Percentiles rank a stretch among this genome's conserved stretches.
Conservation (phyloP, 2,888 invertebrate species). For the Drosophila hamatofila region DNA sequence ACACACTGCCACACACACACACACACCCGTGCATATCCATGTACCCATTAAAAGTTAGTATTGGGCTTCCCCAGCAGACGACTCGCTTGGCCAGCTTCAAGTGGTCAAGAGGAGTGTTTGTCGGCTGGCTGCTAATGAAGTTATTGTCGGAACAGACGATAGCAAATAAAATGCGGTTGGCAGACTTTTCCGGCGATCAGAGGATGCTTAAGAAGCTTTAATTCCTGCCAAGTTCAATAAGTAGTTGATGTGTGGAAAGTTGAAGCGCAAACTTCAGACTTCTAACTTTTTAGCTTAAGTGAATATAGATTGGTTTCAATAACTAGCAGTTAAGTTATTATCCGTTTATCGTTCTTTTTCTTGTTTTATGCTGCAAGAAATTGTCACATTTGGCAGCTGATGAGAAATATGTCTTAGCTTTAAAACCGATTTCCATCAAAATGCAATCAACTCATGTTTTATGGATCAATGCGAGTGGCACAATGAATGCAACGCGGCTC, state of each 20-base stretch:
- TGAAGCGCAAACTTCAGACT: neutral
- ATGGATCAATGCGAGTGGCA: conserved; percentile 63
- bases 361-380: too few species aligned
- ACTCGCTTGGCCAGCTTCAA: conserved; percentile 6
- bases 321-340: neutral
- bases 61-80: conserved; percentile 24
- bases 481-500: conserved; percentile 55
- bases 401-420: conserved; percentile 21
- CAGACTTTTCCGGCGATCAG: neutral
- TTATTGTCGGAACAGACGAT: conserved; percentile 52
- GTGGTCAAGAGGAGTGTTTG: conserved; percentile 53
- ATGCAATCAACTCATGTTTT: conserved; percentile 67
- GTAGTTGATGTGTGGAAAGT: neutral
- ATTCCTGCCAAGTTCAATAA: neutral
- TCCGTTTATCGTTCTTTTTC: neutral
- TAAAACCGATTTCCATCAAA: conserved; percentile 14
- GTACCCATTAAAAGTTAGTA: conserved; percentile 55
- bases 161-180: conserved; percentile 5
- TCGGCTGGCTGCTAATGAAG: conserved; percentile 61
- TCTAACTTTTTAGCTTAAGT: neutral
- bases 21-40: conserved; percentile 28
- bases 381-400: conserved; percentile 1
- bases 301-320: neutral
- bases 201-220: neutral
- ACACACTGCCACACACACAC: conserved; percentile 32